phyloP scores from a whole-genome alignment of 2,888 invertebrate species.

The Leucozona laternaria region DNA sequence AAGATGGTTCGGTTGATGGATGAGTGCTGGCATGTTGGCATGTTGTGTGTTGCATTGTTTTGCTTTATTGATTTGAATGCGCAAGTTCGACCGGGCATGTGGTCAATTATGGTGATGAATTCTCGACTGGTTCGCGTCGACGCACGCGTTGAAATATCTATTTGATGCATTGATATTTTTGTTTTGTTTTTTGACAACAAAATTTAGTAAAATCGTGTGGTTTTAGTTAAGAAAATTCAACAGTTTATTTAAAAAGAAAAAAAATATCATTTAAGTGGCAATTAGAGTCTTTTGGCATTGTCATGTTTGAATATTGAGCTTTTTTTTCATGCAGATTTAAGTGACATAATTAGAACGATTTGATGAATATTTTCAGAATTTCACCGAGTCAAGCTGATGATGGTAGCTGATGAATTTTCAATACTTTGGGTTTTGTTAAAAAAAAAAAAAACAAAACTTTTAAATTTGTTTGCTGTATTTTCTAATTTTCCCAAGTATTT shows the following conservation, averaged over 20 bases:
- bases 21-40: conserved; percentile 1
- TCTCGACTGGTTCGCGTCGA: not conserved
- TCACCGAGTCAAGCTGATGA: not conserved
- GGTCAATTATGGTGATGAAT: conserved; percentile 72
- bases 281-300: conserved; percentile 41
- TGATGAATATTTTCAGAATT: conserved; percentile 23
- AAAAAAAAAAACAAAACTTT: too few species aligned
- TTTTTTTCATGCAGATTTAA: not conserved
- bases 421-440: not conserved
- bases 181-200: not conserved
- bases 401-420: not conserved
- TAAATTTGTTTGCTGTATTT: too few species aligned
- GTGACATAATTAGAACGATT: conserved; percentile 57
- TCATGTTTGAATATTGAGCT: conserved; percentile 1
- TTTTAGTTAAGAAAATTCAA: not conserved
- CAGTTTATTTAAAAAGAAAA: not conserved
- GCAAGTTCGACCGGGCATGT: conserved; percentile 44
- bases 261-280: conserved; percentile 14
- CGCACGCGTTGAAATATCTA: conserved; percentile 23
- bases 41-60: conserved; percentile 47
- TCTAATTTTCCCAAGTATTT: too few species aligned
- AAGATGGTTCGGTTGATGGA: conserved; percentile 62
- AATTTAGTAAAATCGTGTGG: not conserved
- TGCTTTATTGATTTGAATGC: conserved; percentile 23
- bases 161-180: conserved; percentile 10